phyloP scores from a whole-genome alignment of 2,888 invertebrate genomes.

The Rotaria sp. region DNA sequence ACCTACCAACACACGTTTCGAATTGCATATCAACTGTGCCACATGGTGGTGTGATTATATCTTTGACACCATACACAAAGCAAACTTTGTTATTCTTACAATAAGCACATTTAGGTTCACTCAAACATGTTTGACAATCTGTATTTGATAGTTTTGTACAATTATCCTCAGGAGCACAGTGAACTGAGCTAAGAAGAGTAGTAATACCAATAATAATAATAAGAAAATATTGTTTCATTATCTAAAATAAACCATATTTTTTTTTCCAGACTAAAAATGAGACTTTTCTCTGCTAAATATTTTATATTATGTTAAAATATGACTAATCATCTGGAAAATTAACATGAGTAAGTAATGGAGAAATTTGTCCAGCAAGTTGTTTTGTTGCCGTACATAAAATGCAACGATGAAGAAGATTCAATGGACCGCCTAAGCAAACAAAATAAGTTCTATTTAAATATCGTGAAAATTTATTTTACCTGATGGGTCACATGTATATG shows the following conservation, averaged over 20 bases:
- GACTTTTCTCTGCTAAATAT: no score
- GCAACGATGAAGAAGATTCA: conserved; percentile 74
- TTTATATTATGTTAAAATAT: neutral
- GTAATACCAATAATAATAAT: neutral
- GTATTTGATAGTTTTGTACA: neutral
- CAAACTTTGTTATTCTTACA: neutral
- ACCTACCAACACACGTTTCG: neutral
- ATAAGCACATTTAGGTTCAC: neutral
- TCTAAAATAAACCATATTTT: neutral
- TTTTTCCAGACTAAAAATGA: no score
- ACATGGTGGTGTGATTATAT: neutral
- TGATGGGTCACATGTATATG: conserved; percentile 74
- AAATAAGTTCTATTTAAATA: neutral
- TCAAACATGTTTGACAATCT: neutral
- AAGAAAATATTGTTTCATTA: neutral
- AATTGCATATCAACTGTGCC: neutral
- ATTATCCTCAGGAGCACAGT: neutral
- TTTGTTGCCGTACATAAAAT: conserved; percentile 58
- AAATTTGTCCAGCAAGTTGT: conserved; percentile 35
- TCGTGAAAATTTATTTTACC: conserved; percentile 55
- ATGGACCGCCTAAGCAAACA: conserved; percentile 61
- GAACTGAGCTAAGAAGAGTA: neutral
- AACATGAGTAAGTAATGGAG: conserved; percentile 33
- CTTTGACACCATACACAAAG: neutral
- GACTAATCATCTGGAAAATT: conserved; percentile 17